Percentiles rank a stretch among this genome's conserved stretches.
These are phyloP conservation scores for Laticauda laticaudata DNA, from an alignment of 2,113 vertebrate species.

Conservation along the genomic window DNA sequence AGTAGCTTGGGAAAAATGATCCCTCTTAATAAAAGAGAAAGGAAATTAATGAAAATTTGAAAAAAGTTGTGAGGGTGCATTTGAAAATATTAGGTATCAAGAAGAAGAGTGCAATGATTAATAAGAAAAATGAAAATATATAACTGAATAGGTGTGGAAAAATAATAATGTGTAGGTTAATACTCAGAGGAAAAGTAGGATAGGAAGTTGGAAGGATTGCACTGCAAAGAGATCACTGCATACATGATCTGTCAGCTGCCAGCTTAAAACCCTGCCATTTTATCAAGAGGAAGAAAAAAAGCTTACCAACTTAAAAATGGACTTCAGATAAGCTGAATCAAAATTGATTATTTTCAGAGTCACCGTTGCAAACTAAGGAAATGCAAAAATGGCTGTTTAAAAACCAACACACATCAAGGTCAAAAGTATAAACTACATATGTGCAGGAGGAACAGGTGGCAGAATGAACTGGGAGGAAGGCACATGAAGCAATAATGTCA, in stretches of 20 bases:
- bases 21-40: slow-evolving; percentile 15
- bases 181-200: neutral
- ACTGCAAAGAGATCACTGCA: neutral
- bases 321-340: neutral
- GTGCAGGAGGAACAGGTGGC: neutral
- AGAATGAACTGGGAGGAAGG: neutral
- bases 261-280: neutral
- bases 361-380: neutral
- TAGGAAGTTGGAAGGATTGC: neutral
- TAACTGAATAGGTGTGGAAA: neutral
- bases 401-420: neutral
- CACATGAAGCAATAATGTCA: neutral
- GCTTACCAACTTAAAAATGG: neutral
- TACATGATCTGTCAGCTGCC: neutral
- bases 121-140: slow-evolving; percentile 12
- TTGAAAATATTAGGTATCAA: neutral
- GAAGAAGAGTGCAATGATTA: slow-evolving; percentile 8
- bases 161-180: neutral
- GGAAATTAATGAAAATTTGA: neutral
- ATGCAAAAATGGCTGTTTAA: neutral
- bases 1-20: neutral
- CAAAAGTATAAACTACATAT: neutral
- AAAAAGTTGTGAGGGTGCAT: neutral
- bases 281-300: neutral
- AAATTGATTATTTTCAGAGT: neutral